These are phyloP conservation scores for Alosa alosa DNA, from an alignment of 2,113 vertebrate species.

Conservation along the genomic window DNA sequence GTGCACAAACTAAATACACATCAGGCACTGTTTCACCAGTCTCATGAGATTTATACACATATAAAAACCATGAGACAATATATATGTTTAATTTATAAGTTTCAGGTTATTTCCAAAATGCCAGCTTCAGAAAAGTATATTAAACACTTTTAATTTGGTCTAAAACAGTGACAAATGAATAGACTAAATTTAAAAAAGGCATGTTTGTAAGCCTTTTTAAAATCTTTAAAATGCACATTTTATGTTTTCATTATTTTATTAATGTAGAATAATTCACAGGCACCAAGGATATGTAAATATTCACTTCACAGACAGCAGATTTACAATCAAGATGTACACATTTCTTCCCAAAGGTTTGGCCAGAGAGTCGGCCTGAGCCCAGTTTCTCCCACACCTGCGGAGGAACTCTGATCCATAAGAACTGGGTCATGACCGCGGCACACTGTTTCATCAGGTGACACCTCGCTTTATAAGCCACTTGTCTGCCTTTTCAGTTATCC, in stretches of 20 bases:
- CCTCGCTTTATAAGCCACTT: background rate
- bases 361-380: constrained; percentile 59
- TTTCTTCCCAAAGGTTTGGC: constrained; percentile 67
- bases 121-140: no score
- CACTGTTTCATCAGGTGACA: constrained; percentile 72
- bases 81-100: no score
- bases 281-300: background rate
- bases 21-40: background rate
- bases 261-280: no score
- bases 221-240: background rate
- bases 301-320: background rate
- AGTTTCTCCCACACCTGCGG: constrained; percentile 70
- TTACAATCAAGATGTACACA: background rate
- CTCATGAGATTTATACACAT: background rate
- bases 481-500: no score
- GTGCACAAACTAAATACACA: background rate
- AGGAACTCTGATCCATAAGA: constrained; percentile 73
- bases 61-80: no score
- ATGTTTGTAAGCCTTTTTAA: background rate
- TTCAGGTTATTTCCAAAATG: no score
- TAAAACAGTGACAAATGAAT: no score
- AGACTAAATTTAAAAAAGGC: no score
- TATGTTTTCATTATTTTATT: no score
- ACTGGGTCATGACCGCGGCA: constrained; percentile 72
- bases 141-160: no score